These are phyloP conservation scores for Harmothoe impar DNA, from an alignment of 2,888 invertebrate genomes.

Conservation along the genomic window DNA sequence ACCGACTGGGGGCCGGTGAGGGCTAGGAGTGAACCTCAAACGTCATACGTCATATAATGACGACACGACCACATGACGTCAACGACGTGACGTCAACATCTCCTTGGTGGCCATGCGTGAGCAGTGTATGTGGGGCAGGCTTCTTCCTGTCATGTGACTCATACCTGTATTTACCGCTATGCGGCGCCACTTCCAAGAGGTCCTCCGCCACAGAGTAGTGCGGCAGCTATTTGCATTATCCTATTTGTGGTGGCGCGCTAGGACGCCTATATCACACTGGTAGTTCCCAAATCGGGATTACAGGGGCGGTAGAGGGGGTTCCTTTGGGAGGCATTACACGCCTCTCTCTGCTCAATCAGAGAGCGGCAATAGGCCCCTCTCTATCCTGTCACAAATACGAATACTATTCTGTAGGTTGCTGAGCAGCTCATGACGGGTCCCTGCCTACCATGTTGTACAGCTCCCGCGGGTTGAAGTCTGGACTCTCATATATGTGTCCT, in stretches of 20 bases:
- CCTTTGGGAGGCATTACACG: too few species aligned
- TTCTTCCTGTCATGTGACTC: background rate
- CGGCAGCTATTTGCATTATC: background rate
- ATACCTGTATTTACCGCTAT: background rate
- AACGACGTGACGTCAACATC: background rate
- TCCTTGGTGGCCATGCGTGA: background rate
- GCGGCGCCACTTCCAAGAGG: background rate
- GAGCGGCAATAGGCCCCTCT: too few species aligned
- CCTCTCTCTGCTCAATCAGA: too few species aligned
- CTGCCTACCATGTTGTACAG: slow-evolving; percentile 47
- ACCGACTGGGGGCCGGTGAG: background rate
- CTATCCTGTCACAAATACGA: too few species aligned
- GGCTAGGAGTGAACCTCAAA: background rate
- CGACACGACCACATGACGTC: background rate
- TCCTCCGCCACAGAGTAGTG: background rate
- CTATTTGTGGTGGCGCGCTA: background rate
- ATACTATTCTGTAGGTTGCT: too few species aligned
- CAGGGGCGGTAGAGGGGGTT: background rate
- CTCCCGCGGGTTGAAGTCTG: slow-evolving; percentile 35
- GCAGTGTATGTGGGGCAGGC: background rate
- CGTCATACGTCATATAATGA: background rate
- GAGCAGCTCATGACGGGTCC: slow-evolving; percentile 5
- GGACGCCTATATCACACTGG: background rate
- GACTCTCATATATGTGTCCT: slow-evolving; percentile 35
- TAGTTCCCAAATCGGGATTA: background rate